Base-by-base conservation (phyloP, 2,797 vertebrate species). In the Peromyscus melanophrys region DNA sequence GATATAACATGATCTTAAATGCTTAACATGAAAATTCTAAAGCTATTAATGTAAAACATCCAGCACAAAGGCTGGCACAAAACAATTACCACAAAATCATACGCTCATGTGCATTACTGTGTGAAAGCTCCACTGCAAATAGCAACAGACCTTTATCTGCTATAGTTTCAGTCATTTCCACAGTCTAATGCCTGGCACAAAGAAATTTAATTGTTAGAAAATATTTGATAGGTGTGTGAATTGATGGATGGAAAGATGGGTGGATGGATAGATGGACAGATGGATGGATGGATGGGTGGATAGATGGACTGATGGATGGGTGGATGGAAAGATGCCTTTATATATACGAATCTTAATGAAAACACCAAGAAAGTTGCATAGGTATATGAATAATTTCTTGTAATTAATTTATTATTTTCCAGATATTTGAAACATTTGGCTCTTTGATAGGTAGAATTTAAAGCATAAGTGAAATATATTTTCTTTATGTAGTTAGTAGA, bases 401-500 rank as follows among this genome's bases (percentile, higher is more conserved):
- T 52, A 37, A 65, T 65, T 65, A 65, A 57, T 90, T 75, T 95
- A 65, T 80, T 71, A 6, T 52, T 91, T 14, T 46, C 40, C n/a
- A 87, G 59, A 31, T 95, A 59, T 59, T 86, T 92, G 61, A 96
- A 96, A 93, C 34, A 91, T 69, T 25, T 25, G 34, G 13, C 4
- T 94, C 6, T 34, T 89, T 27, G 71, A 92, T 84, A 81, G 80
- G 88, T 43, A 46, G 52, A 69, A 94, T 76, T 88, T 76, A 93
- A 84, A 76, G 40, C 82, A 59, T 7, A 43, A 43, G 34, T 87
- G 13, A 80, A 46, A 21, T 69, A 21, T 52, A 14, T 73, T 95
- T 90, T 92, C 46, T 29, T 43, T 59, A 43, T 83, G 34, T 37
- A 71, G 34, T 90, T 80, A 63, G 86, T 2, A 19, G 57, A 59